Base-by-base conservation (phyloP, 2,888 invertebrate species). In the Germaria angustata region DNA sequence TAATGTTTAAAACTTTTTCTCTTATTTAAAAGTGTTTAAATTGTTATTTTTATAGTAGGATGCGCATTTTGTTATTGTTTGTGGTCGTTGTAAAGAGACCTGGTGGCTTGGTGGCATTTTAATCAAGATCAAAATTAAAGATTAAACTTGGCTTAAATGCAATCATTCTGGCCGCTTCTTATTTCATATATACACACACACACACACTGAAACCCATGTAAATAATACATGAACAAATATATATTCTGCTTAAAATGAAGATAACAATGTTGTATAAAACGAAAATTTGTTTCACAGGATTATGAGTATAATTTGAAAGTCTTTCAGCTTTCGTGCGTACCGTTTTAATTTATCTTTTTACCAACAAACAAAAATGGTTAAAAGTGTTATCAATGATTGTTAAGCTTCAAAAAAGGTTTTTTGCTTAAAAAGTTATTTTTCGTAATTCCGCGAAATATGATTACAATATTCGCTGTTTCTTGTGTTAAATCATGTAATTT, bases 91-190 rank as follows among this genome's bases (percentile, higher is more conserved):
- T 68, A 55, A 69, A 65, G 51, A 61, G 53, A 36, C 61, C 61
- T 79, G 71, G 72, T 81, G 65, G 71, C 76, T 76, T 78, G 81
- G 81, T 78, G 78, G 82, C 75, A 82, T 79, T 82, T 79, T 82
- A 82, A 82, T 82, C 82, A 82, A 82, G 82, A 82, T 82, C 82
- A 63, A 75, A 69, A 59, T 59, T 79, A 28, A 75, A 79, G 82
- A 82, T 82, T 81, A 79, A 82, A 71, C 57, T 79, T 79, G 82
- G 73, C 82, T 82, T 82, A 82, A 82, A 82, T 82, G 82, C 75
- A 82, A 79, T 79, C 75, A 75, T 69, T 79, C 11, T 75, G 69
- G 78, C 53, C 69, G 41, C 53, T 73, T 82, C 57, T 69, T 49
- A 78, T 78, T 72, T 55, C 20, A 6, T 51, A 44, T 13, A 28